phyloP scores from a whole-genome alignment of 64 coral and sea anemone genomes.

The Hydrozoanthus tunicans region DNA sequence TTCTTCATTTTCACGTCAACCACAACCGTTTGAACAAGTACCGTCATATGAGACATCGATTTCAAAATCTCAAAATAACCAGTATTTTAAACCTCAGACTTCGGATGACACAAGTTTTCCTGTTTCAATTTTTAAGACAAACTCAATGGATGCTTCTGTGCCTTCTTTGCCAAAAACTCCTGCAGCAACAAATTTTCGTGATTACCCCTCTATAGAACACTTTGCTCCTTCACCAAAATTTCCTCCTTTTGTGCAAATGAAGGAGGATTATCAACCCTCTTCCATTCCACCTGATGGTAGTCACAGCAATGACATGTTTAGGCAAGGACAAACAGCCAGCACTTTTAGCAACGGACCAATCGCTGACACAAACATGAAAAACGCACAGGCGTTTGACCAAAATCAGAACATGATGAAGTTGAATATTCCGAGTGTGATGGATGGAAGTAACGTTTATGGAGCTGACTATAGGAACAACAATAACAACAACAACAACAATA shows the following conservation, averaged over 20 bases:
- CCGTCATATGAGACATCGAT: background rate
- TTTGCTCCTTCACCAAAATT: background rate
- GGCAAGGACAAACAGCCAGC: background rate
- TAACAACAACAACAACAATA: too few species aligned
- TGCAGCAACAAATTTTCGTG: background rate
- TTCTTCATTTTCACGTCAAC: background rate
- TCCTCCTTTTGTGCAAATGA: background rate
- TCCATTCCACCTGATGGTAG: background rate
- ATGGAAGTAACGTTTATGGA: too few species aligned
- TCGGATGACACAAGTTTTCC: background rate
- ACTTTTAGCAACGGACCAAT: background rate
- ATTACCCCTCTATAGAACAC: too few species aligned
- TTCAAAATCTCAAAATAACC: background rate
- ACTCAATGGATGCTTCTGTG: too few species aligned
- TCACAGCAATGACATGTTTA: background rate
- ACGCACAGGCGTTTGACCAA: too few species aligned
- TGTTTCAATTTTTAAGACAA: background rate
- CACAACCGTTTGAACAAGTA: background rate
- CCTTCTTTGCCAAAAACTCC: background rate
- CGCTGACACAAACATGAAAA: background rate
- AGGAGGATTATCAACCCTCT: background rate
- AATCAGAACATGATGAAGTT: too few species aligned
- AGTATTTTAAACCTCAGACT: background rate
- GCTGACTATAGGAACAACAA: too few species aligned
- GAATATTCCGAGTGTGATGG: too few species aligned